These are phyloP conservation scores for Idaea straminata DNA, from an alignment of 2,888 invertebrate genomes.

Conservation along the genomic window DNA sequence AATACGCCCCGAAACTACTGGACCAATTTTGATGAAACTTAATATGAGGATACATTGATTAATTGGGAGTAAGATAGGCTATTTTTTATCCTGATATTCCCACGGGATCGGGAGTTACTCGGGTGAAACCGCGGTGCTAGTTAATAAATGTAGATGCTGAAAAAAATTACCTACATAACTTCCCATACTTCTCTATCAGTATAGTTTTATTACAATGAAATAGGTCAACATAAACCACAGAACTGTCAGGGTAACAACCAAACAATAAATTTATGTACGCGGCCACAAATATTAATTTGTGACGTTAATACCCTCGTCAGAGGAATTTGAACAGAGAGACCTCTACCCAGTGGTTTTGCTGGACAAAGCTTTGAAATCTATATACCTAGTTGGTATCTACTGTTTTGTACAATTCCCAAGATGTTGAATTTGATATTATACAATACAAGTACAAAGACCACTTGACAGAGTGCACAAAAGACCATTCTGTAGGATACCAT, in stretches of 20 bases:
- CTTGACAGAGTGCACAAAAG: too few relatives aligned
- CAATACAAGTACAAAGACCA: slow-evolving; percentile 15
- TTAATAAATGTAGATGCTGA: too few relatives aligned
- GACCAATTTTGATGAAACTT: too few relatives aligned
- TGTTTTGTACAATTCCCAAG: neutral
- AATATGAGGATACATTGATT: too few relatives aligned
- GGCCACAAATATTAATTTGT: slow-evolving; percentile 47
- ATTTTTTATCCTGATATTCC: too few relatives aligned
- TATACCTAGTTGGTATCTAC: neutral
- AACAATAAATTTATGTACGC: slow-evolving; percentile 43
- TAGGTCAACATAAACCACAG: neutral
- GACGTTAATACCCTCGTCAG: slow-evolving; percentile 52
- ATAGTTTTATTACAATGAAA: neutral
- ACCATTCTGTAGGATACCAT: too few relatives aligned
- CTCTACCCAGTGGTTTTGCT: slow-evolving; percentile 47
- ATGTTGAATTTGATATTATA: slow-evolving; percentile 10
- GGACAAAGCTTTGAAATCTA: slow-evolving; percentile 47
- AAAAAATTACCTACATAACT: too few relatives aligned
- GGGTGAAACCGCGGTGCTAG: too few relatives aligned
- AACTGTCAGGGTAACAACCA: neutral
- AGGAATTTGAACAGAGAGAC: slow-evolving; percentile 36
- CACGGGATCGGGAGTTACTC: too few relatives aligned
- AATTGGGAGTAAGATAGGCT: too few relatives aligned
- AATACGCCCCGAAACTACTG: too few relatives aligned
- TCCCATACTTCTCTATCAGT: neutral